phyloP scores from a whole-genome alignment of 2,797 vertebrate species.

The Scyliorhinus canicula region DNA sequence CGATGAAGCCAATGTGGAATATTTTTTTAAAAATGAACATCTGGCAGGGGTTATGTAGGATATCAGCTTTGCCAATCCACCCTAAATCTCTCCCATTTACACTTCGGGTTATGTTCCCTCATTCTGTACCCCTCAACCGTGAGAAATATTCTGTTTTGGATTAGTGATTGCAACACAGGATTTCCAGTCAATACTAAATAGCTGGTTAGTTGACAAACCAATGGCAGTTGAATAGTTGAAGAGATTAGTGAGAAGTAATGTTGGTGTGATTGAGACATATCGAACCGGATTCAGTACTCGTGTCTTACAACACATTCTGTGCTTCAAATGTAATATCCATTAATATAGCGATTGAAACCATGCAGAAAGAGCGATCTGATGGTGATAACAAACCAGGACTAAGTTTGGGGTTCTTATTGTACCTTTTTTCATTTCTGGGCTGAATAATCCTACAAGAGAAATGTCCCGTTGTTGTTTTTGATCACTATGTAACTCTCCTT shows the following conservation, averaged over 20 bases:
- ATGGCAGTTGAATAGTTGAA: not conserved
- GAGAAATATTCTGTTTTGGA: not conserved
- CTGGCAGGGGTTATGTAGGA: not conserved
- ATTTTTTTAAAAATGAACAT: not conserved
- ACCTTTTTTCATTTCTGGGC: slow-evolving; percentile 60
- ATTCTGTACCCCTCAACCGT: not conserved
- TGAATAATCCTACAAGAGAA: slow-evolving; percentile 71
- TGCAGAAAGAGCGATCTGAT: not conserved
- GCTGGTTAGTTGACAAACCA: not conserved
- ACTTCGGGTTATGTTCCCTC: not conserved
- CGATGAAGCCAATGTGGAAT: not conserved
- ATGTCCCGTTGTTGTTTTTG: slow-evolving; percentile 46
- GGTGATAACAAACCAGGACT: slow-evolving; percentile 41
- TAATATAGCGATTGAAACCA: not conserved
- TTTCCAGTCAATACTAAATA: not conserved
- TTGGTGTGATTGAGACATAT: not conserved
- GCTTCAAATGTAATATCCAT: not conserved
- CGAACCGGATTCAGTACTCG: not conserved
- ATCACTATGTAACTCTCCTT: slow-evolving; percentile 55
- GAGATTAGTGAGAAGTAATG: not conserved
- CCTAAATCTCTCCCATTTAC: not conserved
- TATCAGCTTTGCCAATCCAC: not conserved
- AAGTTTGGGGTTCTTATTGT: slow-evolving; percentile 43
- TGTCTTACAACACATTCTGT: not conserved
- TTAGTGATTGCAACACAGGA: not conserved